Evolutionary conservation across 2,888 invertebrate species (phyloP).

Genomic region (Eilema griseolum): DNA sequence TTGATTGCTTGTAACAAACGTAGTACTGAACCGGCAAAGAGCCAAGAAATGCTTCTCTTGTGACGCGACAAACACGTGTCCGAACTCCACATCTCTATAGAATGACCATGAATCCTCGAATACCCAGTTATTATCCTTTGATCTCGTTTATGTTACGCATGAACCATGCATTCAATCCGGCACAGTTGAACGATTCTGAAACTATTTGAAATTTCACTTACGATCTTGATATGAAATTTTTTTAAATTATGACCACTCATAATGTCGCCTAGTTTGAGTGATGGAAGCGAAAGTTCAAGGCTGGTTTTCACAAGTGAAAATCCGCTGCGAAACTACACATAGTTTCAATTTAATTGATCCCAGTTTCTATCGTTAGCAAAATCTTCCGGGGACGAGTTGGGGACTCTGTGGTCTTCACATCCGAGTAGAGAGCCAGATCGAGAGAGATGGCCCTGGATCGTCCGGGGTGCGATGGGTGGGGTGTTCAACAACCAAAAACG

Average conservation of each 20-base stretch:
- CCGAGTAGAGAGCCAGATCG: no score
- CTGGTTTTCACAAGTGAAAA: background rate
- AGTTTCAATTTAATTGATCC: background rate
- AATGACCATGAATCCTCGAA: conserved; percentile 43
- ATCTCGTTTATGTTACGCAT: conserved; percentile 44
- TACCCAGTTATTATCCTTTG: conserved; percentile 41
- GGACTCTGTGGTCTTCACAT: no score
- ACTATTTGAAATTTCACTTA: background rate
- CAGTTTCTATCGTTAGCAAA: background rate
- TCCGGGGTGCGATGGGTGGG: no score
- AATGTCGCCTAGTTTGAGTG: background rate
- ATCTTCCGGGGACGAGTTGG: no score
- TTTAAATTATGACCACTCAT: background rate
- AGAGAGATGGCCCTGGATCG: no score
- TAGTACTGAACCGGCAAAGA: conserved; percentile 52
- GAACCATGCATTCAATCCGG: conserved; percentile 21
- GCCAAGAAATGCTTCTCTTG: conserved; percentile 57
- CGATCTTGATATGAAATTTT: background rate
- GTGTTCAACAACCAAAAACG: no score
- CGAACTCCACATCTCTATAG: conserved; percentile 38
- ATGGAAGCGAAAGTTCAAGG: background rate
- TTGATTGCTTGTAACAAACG: conserved; percentile 46
- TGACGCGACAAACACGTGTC: conserved; percentile 38
- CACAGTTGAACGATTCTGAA: conserved; percentile 5
- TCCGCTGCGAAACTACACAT: background rate